Evolutionary conservation across 2,888 invertebrate genomes (phyloP), one percentile per base, ranked within the genome.

Genomic region (Phanerotoma sp.): DNA sequence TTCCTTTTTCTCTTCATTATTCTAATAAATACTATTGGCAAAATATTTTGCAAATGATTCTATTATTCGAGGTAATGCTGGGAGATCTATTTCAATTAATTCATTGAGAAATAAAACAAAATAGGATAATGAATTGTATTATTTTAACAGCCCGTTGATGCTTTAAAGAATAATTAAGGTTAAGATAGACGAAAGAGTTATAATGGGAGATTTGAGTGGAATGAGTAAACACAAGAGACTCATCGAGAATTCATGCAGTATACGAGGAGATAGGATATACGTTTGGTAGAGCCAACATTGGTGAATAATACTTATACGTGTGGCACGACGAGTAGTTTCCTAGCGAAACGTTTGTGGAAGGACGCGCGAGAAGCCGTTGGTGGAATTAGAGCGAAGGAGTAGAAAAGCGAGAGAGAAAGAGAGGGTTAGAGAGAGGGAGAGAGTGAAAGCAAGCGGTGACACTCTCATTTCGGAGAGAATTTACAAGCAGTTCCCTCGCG

Each of bases 401-500:
- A 33, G 46, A n/a, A 35, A 53, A 44, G 48, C 54, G 51, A 33
- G 54, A 20, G 53, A 35, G 41, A 54, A 60, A 58, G 64, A 51
- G 62, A 66, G 64, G 69, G 72, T n/a, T n/a, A n/a, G n/a, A n/a
- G 33, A 33, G 46, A 35, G 54, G 44, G 48, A 56, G 51, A 33
- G 54, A 20, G 53, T 37, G 41, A 54, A 60, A 58, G 64, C 52
- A 62, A 66, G 64, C 70, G 72, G 73, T 73, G 72, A 75, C 75
- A 75, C 74, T 75, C 75, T 75, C 75, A 76, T 76, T 77, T 75
- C 67, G 71, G 70, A 63, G 68, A 74, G 69, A 77, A 77, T 77
- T 76, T 77, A 76, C 76, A 74, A 74, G 71, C 73, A 64, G 66
- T 67, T 69, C 68, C 66, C 68, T 73, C 69, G 73, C 76, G 74